Evolutionary conservation across 2,888 invertebrate species (phyloP).

Genomic region (Eupithecia pulchellata): DNA sequence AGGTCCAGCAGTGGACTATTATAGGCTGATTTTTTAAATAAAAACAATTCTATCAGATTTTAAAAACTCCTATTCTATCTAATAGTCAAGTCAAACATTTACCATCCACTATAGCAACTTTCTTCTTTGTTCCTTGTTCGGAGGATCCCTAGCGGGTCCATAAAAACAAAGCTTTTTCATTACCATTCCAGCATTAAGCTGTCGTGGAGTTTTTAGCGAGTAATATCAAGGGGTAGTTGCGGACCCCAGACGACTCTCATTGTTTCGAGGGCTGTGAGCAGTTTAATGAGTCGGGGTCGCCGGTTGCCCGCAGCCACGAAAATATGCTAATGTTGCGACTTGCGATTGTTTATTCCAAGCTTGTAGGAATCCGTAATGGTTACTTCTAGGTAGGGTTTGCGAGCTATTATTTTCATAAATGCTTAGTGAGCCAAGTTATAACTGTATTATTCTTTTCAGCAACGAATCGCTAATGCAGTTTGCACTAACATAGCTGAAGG

Average conservation of each 20-base stretch:
- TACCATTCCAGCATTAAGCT: conserved; percentile 31
- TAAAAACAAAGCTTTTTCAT: conserved; percentile 30
- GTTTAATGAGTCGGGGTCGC: conserved; percentile 48
- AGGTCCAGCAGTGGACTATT: too few relatives aligned
- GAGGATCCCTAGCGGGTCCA: conserved; percentile 18
- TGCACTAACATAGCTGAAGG: background rate
- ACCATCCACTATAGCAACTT: background rate
- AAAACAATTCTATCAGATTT: background rate
- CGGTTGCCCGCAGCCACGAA: conserved; percentile 40
- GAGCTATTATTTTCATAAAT: background rate
- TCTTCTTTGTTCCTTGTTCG: conserved; percentile 4
- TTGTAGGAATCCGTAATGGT: conserved; percentile 11
- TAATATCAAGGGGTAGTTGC: conserved; percentile 40
- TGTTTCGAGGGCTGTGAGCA: conserved; percentile 45
- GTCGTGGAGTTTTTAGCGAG: conserved; percentile 34
- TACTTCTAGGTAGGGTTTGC: conserved; percentile 11
- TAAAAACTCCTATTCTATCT: background rate
- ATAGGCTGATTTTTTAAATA: too few relatives aligned
- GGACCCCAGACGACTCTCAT: conserved; percentile 48
- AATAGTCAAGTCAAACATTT: background rate
- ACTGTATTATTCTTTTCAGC: background rate
- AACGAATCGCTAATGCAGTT: background rate
- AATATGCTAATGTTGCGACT: conserved; percentile 43
- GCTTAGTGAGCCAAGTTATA: background rate
- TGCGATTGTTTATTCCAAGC: conserved; percentile 19